Conservation (phyloP, 1,140 invertebrate genomes). For the Drosophila prosaltans region DNA sequence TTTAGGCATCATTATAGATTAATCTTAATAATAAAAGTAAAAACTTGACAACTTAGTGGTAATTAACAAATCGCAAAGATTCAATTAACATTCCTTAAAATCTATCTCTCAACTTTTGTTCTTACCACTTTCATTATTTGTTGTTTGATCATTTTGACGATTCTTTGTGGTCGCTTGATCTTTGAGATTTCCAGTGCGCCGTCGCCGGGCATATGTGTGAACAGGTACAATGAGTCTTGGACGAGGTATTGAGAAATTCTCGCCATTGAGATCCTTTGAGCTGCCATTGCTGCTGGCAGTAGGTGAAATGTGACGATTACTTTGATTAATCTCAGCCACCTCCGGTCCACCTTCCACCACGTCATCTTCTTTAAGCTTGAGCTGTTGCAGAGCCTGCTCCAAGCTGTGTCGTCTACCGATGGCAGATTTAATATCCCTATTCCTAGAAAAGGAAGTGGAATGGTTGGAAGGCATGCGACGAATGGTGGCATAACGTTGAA, state of each 20-base stretch:
- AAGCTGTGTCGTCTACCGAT: slow-evolving; percentile 47
- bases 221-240: slow-evolving; percentile 93
- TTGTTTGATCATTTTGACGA: slow-evolving; percentile 31
- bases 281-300: slow-evolving; percentile 67
- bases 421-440: neutral
- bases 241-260: slow-evolving; percentile 91
- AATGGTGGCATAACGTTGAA: slow-evolving; percentile 72
- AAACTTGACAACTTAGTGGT: too few relatives aligned
- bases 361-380: slow-evolving; percentile 28
- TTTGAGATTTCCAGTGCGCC: slow-evolving; percentile 89
- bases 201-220: slow-evolving; percentile 91
- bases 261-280: slow-evolving; percentile 77
- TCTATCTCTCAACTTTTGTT: neutral
- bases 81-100: too few relatives aligned
- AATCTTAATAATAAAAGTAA: too few relatives aligned
- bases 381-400: slow-evolving; percentile 54
- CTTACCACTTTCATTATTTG: slow-evolving; percentile 57
- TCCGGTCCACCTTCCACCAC: neutral
- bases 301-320: slow-evolving; percentile 51
- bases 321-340: slow-evolving; percentile 1
- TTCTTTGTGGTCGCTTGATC: slow-evolving; percentile 53
- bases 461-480: slow-evolving; percentile 55
- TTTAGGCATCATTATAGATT: too few relatives aligned
- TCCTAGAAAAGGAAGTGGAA: slow-evolving; percentile 45
- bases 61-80: too few relatives aligned